Conservation (phyloP, 2,888 invertebrate genomes). For the Xestobium rufovillosum region DNA sequence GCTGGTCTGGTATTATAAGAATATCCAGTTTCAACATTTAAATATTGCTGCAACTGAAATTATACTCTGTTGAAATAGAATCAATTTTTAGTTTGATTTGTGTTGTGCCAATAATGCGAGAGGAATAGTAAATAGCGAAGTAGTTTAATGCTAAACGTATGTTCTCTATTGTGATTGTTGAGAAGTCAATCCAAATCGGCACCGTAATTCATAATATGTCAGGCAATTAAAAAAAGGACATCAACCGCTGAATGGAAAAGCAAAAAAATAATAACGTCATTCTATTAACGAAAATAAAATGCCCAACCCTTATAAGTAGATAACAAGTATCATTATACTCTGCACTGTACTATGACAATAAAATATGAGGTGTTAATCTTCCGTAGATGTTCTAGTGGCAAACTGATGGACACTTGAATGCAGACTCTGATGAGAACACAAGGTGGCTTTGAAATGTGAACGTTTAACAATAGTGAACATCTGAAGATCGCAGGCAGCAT, state of each 20-base stretch:
- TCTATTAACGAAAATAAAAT: conserved; percentile 26
- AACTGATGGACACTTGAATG: conserved; percentile 38
- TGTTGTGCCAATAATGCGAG: too few relatives aligned
- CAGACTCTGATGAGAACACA: conserved; percentile 35
- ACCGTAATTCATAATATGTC: conserved; percentile 2
- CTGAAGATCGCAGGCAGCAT: conserved; percentile 33
- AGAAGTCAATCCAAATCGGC: too few relatives aligned
- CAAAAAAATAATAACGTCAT: conserved; percentile 8
- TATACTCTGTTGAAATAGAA: too few relatives aligned
- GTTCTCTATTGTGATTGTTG: too few relatives aligned
- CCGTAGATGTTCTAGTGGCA: conserved; percentile 39
- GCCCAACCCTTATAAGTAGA: conserved; percentile 29
- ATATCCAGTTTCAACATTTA: too few relatives aligned
- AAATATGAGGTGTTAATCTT: conserved; percentile 39
- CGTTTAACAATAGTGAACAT: conserved; percentile 36
- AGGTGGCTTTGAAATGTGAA: conserved; percentile 34
- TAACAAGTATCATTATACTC: conserved; percentile 37
- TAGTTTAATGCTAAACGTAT: too few relatives aligned
- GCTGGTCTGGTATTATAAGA: too few relatives aligned
- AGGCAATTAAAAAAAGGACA: not conserved
- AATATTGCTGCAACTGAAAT: too few relatives aligned
- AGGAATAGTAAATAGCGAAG: too few relatives aligned
- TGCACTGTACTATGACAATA: conserved; percentile 32
- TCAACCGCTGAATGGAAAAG: not conserved
- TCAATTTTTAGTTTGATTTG: too few relatives aligned